Conservation (phyloP, 2,888 invertebrate genomes). For the Nebria brevicollis region DNA sequence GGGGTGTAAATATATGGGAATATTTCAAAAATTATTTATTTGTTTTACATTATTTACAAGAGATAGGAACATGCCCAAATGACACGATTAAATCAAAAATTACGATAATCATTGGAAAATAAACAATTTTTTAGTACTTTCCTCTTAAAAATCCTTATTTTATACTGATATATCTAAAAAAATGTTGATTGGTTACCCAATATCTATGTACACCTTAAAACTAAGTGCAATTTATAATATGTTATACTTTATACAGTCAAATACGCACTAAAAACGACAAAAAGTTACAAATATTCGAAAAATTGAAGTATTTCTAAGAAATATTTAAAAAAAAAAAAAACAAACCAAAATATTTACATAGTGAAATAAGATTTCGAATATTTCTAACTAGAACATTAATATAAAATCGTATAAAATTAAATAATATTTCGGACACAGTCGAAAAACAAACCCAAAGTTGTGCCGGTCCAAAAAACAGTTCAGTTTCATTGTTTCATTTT, state of each 20-base stretch:
- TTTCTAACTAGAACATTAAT: not conserved
- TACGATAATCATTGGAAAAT: constrained; percentile 7
- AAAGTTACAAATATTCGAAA: constrained; percentile 6
- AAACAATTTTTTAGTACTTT: constrained; percentile 27
- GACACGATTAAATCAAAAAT: constrained; percentile 39
- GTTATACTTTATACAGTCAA: not conserved
- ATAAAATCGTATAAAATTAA: not conserved
- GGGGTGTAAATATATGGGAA: constrained; percentile 36
- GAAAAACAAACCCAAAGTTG: not conserved
- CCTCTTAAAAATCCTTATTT: constrained; percentile 24
- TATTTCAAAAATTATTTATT: constrained; percentile 47
- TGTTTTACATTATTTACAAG: constrained; percentile 46
- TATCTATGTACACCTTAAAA: constrained; percentile 28
- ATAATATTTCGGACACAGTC: not conserved
- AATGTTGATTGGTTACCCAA: constrained; percentile 7
- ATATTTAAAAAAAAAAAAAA: constrained; percentile 42
- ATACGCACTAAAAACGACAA: not conserved
- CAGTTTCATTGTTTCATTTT: not conserved
- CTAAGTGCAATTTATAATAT: not conserved
- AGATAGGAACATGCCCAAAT: constrained; percentile 45
- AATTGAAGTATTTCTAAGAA: constrained; percentile 32
- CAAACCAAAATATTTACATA: not conserved
- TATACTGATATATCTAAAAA: constrained; percentile 22
- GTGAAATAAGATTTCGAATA: not conserved
- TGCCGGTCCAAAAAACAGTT: too few species aligned